These are phyloP conservation scores for Aproaerema taeniolella DNA, from an alignment of 2,888 invertebrate genomes.

Conservation along the genomic window DNA sequence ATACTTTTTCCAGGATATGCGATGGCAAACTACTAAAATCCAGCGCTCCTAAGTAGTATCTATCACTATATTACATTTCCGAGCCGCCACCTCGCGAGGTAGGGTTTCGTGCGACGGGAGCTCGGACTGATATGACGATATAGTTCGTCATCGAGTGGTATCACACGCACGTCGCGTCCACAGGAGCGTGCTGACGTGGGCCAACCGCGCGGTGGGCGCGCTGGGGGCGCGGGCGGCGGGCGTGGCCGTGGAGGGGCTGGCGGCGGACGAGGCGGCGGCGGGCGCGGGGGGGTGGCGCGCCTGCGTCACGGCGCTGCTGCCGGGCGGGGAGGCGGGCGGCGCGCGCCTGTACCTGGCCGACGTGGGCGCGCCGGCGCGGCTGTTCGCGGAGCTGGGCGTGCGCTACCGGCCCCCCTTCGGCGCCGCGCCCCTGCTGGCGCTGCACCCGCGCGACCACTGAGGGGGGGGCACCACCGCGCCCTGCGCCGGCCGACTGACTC, in stretches of 20 bases:
- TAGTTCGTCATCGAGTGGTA: no score
- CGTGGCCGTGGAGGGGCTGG: slow-evolving; percentile 43
- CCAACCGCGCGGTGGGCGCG: slow-evolving; percentile 82
- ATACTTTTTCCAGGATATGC: no score
- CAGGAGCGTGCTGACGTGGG: slow-evolving; percentile 40
- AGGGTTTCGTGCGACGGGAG: no score
- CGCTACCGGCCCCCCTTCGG: slow-evolving; percentile 89
- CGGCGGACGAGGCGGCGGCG: slow-evolving; percentile 22
- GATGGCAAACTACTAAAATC: no score
- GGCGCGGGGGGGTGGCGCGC: slow-evolving; percentile 81
- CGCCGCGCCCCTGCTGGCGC: slow-evolving; percentile 54
- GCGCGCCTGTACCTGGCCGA: slow-evolving; percentile 88
- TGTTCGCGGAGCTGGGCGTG: slow-evolving; percentile 86
- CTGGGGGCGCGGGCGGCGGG: slow-evolving; percentile 79
- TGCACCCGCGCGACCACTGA: slow-evolving; percentile 46
- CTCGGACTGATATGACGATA: no score
- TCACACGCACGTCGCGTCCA: slow-evolving; percentile 55
- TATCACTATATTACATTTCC: no score
- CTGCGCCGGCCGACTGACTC: not conserved
- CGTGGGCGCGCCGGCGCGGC: slow-evolving; percentile 84
- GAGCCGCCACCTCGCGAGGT: no score
- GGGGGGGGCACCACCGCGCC: not conserved
- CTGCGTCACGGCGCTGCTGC: slow-evolving; percentile 74
- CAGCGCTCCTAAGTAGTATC: no score
- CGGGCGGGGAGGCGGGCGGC: slow-evolving; percentile 52